These are phyloP conservation scores for Nebria ingens DNA, from an alignment of 1,140 invertebrate species.

Conservation along the genomic window DNA sequence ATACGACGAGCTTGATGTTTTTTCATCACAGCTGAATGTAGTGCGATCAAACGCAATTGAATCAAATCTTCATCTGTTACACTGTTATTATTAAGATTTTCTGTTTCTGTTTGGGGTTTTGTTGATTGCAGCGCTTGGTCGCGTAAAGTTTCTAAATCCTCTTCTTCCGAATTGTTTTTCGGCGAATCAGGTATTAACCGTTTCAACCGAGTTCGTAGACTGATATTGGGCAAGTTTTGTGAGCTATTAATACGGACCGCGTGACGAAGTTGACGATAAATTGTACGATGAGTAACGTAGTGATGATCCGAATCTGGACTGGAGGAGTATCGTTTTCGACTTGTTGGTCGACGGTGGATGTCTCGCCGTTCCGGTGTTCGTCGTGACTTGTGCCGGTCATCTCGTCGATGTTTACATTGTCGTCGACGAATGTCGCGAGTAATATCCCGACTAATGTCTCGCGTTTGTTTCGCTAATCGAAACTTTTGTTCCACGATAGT, in stretches of 20 bases:
- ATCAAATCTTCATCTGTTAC: background rate
- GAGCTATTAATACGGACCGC: background rate
- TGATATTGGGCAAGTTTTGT: slow-evolving; percentile 11
- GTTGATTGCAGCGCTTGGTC: slow-evolving; percentile 2
- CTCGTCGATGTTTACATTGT: background rate
- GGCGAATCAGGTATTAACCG: slow-evolving; percentile 15
- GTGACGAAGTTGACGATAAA: background rate
- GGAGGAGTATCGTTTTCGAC: background rate
- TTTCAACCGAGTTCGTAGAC: slow-evolving; percentile 20
- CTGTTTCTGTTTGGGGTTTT: too few relatives aligned
- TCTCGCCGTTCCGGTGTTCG: background rate
- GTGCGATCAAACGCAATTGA: slow-evolving; percentile 24
- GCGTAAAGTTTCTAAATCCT: slow-evolving; percentile 25
- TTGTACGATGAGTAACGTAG: background rate
- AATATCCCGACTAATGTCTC: background rate
- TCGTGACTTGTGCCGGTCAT: background rate
- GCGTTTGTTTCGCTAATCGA: background rate
- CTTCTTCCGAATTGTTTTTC: slow-evolving; percentile 14
- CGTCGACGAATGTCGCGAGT: background rate
- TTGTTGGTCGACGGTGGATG: background rate
- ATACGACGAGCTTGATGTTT: slow-evolving; percentile 26
- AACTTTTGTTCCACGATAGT: background rate
- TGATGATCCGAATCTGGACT: background rate
- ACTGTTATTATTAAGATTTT: background rate
- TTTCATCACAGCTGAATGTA: slow-evolving; percentile 30